These are phyloP conservation scores for Pollenia amentaria DNA, from an alignment of 2,888 invertebrate species.

Conservation along the genomic window DNA sequence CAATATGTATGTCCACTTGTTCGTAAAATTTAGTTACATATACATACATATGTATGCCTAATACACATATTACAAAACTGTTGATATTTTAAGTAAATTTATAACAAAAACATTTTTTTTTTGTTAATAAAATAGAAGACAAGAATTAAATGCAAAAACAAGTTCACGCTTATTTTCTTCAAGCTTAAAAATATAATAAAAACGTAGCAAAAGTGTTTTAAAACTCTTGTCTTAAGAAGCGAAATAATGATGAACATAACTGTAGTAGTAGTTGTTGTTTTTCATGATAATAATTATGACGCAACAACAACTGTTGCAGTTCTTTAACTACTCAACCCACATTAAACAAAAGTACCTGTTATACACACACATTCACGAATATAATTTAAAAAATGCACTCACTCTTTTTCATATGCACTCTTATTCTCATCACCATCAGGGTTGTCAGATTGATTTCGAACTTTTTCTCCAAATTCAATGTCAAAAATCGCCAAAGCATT, in stretches of 20 bases:
- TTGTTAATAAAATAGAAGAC: background rate
- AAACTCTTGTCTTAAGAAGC: conserved; percentile 47
- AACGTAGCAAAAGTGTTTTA: conserved; percentile 1
- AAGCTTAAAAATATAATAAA: conserved; percentile 5
- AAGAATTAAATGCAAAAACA: conserved; percentile 1
- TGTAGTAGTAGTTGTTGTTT: conserved; percentile 5
- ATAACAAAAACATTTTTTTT: conserved; percentile 9
- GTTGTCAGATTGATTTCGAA: too few relatives aligned
- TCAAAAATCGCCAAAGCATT: too few relatives aligned
- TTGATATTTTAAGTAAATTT: too few relatives aligned
- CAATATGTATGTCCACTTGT: too few relatives aligned
- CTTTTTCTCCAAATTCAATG: too few relatives aligned
- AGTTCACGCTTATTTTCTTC: conserved; percentile 17
- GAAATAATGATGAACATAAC: conserved; percentile 34
- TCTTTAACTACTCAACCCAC: conserved; percentile 41
- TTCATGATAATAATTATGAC: conserved; percentile 2
- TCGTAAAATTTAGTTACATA: too few relatives aligned
- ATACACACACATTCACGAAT: background rate
- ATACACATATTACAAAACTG: too few relatives aligned
- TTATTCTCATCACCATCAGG: background rate
- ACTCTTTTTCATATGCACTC: background rate
- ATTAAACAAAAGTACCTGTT: background rate
- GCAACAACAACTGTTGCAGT: conserved; percentile 38
- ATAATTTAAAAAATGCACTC: background rate
- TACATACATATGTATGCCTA: too few relatives aligned